A percentile compares a stretch with the other conserved stretches of the same genome.
phyloP scores from a whole-genome alignment of 2,113 vertebrate species.

The Gorsachius goisagi region DNA sequence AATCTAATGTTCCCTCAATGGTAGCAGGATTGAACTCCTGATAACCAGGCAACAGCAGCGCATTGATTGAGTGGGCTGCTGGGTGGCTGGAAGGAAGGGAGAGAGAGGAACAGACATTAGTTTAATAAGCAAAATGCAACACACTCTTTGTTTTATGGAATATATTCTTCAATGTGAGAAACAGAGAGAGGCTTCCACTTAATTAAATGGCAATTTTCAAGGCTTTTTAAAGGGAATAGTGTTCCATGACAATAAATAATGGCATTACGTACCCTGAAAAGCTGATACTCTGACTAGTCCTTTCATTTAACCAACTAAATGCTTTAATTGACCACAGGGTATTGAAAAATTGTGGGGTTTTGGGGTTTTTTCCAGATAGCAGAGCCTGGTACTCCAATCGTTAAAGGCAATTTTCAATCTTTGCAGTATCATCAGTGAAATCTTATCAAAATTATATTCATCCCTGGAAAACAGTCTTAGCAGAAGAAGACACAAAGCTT shows the following conservation, averaged over 20 bases:
- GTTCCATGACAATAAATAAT: constrained; percentile 14
- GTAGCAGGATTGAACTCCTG: background rate
- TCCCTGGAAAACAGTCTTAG: background rate
- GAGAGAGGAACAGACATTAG: background rate
- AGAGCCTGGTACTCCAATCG: background rate
- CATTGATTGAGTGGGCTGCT: constrained; percentile 14
- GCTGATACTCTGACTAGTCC: background rate
- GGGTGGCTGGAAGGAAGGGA: background rate
- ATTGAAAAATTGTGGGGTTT: background rate
- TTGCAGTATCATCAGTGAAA: background rate
- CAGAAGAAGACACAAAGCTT: constrained; percentile 12
- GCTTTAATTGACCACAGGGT: background rate
- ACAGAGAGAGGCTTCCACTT: background rate
- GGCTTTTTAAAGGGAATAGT: constrained; percentile 4
- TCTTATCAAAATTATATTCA: background rate
- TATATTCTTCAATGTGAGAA: background rate
- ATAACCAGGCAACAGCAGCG: constrained; percentile 6
- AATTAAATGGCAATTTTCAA: constrained; percentile 11
- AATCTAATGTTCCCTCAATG: background rate
- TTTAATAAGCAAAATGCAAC: constrained; percentile 9
- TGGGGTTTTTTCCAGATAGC: background rate
- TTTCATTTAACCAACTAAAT: constrained; percentile 26
- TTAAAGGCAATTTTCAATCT: background rate
- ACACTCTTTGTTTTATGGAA: background rate
- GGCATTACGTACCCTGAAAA: background rate